phyloP scores from a whole-genome alignment of 2,113 vertebrate species.

The Pomatorhinus ruficollis region DNA sequence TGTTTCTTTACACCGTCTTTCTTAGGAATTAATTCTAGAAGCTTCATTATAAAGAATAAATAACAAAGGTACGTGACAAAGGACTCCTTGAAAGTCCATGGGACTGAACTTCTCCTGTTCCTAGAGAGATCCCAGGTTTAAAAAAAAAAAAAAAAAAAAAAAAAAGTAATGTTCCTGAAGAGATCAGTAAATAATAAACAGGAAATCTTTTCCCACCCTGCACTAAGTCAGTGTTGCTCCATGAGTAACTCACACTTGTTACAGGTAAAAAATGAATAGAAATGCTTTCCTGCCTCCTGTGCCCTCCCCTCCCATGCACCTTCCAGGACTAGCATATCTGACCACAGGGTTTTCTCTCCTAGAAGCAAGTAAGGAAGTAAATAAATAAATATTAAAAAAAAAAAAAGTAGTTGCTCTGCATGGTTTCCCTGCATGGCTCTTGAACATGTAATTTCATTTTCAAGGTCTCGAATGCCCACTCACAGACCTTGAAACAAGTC shows the following conservation, averaged over 20 bases:
- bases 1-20: conserved; percentile 1
- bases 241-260: conserved; percentile 12
- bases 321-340: background rate
- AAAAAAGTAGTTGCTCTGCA: background rate
- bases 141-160: background rate
- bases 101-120: background rate
- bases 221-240: background rate
- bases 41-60: conserved; percentile 34
- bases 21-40: conserved; percentile 8
- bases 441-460: background rate
- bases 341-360: background rate
- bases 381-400: too few relatives aligned
- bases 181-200: conserved; percentile 11
- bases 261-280: background rate
- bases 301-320: too few relatives aligned
- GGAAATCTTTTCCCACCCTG: background rate
- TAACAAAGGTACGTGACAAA: background rate
- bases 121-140: background rate
- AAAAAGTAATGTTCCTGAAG: background rate
- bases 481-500: background rate
- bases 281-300: background rate
- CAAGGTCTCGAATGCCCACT: background rate
- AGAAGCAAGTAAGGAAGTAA: background rate
- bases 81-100: background rate
- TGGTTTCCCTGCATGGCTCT: background rate